Base-by-base conservation (phyloP, 23 tunicate species). In the Diplosoma virens region DNA sequence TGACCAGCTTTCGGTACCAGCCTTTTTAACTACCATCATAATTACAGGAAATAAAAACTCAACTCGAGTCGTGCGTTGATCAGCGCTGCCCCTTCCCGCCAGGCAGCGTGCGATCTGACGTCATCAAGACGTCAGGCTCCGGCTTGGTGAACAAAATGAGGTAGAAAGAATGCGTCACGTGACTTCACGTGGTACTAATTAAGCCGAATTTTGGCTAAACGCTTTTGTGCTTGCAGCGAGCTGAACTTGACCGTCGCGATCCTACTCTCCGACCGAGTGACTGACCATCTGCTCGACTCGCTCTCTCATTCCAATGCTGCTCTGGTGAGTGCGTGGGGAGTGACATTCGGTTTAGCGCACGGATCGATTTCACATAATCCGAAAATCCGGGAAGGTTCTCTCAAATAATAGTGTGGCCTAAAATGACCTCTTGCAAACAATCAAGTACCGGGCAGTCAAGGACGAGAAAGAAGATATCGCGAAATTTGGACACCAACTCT, bases 291-390 rank as follows among this genome's bases (percentile, higher is more conserved):
- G 11, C 81, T 89, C 25, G 87, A 84, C 7, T 84, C 88, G n/a
- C 56, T 89, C 1, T 83, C 96, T 6, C 96, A 89, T 52, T 76
- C 81, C 60, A 89, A 83, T 34, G 23, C 73, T 3, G 47, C 84
- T 3, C 59, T 89, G 89, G 96, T 89, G 55, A 61, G 96, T 81
- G 16, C n/a, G n/a, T n/a, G n/a, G n/a, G n/a, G n/a, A n/a, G n/a
- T n/a, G n/a, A n/a, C n/a, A n/a, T n/a, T n/a, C n/a, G n/a, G n/a
- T n/a, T n/a, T n/a, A n/a, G n/a, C n/a, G n/a, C n/a, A n/a, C n/a
- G n/a, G n/a, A n/a, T n/a, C n/a, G n/a, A n/a, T n/a, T n/a, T n/a
- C n/a, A n/a, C n/a, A n/a, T n/a, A n/a, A n/a, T n/a, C n/a, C n/a
- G n/a, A n/a, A n/a, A n/a, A n/a, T n/a, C n/a, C n/a, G n/a, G n/a